phyloP scores from a whole-genome alignment of 2,113 vertebrate genomes.

The Petrocephalus microphthalmus region DNA sequence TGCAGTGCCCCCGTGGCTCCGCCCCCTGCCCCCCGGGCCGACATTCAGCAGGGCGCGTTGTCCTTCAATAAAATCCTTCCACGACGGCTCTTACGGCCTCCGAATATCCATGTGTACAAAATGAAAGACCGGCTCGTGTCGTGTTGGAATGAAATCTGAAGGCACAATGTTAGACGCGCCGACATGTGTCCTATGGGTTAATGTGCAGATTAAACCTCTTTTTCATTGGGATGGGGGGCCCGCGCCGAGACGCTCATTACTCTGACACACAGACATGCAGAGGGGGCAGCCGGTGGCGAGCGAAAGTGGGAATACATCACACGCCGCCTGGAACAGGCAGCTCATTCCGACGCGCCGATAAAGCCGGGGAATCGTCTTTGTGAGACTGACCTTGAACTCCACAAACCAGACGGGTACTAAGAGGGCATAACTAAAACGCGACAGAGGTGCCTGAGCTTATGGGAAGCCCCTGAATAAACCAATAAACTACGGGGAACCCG shows the following conservation, averaged over 20 bases:
- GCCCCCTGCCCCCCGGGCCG: constrained; percentile 51
- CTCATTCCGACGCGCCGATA: neutral
- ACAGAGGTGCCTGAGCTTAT: neutral
- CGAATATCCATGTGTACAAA: neutral
- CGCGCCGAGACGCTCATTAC: neutral
- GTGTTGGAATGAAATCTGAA: neutral
- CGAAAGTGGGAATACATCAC: neutral
- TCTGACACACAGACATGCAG: constrained; percentile 4
- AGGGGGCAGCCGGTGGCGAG: neutral
- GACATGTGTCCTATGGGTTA: neutral
- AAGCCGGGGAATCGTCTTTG: neutral
- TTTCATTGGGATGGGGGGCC: neutral
- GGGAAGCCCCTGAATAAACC: neutral
- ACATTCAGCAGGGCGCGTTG: neutral
- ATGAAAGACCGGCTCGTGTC: neutral
- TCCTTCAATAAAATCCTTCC: neutral
- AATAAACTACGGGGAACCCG: neutral
- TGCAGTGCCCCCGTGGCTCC: constrained; percentile 43
- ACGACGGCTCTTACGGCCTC: neutral
- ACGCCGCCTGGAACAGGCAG: neutral
- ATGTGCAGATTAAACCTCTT: neutral
- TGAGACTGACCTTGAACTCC: neutral
- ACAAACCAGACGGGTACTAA: neutral
- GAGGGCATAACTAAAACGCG: neutral
- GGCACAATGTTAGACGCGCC: neutral